Conservation (phyloP, 92 coral and sea anemone species). For the Phymanthus crucifer region DNA sequence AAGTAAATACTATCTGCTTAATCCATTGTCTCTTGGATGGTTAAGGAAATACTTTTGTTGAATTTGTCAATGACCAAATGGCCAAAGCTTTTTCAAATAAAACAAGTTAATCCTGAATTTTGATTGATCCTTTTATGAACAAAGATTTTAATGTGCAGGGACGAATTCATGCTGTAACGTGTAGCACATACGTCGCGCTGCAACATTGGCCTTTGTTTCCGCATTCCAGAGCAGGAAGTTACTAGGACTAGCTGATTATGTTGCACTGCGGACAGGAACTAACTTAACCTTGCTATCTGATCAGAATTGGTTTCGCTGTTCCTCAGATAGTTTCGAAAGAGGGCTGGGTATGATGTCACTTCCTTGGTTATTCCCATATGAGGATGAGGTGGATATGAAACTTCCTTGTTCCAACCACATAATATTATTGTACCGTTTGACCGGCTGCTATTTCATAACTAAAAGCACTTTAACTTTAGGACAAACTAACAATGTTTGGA, state of each 20-base stretch:
- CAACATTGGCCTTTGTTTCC: neutral
- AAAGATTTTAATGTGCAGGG: neutral
- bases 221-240: neutral
- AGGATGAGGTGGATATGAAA: neutral
- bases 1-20: neutral
- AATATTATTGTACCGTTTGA: neutral
- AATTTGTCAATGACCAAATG: neutral
- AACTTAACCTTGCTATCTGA: neutral
- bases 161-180: neutral
- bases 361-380: neutral
- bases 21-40: neutral
- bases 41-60: neutral
- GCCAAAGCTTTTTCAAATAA: neutral
- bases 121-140: neutral
- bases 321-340: slow-evolving; percentile 5
- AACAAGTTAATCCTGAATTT: neutral
- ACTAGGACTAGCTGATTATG: neutral
- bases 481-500: too few relatives aligned
- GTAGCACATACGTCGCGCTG: too few relatives aligned
- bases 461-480: too few relatives aligned
- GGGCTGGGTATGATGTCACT: neutral
- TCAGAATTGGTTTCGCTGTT: neutral
- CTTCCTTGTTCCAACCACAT: neutral
- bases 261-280: neutral
- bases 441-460: too few relatives aligned